Evolutionary conservation across 2,888 invertebrate genomes (phyloP).

Genomic region (Gari tellinella): DNA sequence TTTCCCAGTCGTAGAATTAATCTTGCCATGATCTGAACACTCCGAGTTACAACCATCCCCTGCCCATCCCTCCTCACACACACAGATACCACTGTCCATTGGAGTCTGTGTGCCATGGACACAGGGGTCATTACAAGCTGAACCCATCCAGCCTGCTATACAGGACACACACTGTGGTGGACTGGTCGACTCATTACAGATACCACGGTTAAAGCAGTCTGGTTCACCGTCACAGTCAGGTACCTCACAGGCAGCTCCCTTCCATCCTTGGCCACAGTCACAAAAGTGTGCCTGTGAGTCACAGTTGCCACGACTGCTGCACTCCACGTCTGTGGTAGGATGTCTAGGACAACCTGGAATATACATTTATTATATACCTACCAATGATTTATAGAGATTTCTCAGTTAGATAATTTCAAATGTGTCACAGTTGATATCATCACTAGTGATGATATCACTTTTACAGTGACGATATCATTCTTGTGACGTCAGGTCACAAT

Average conservation of each 20-base stretch:
- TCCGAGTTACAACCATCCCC: slow-evolving; percentile 76
- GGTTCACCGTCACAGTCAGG: slow-evolving; percentile 73
- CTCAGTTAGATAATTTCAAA: too few species aligned
- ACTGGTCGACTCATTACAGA: slow-evolving; percentile 63
- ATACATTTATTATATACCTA: too few species aligned
- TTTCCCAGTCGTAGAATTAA: slow-evolving; percentile 39
- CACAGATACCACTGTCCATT: slow-evolving; percentile 66
- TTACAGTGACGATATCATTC: too few species aligned
- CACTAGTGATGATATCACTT: too few species aligned
- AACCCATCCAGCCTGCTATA: slow-evolving; percentile 70
- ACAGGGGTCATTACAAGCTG: slow-evolving; percentile 73
- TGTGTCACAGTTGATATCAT: too few species aligned
- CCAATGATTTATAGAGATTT: too few species aligned
- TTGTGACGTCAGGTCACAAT: too few species aligned
- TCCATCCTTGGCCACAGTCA: slow-evolving; percentile 70
- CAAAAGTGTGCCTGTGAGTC: slow-evolving; percentile 67
- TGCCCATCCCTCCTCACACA: slow-evolving; percentile 72
- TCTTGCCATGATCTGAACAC: slow-evolving; percentile 72
- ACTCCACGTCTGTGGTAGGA: slow-evolving; percentile 61
- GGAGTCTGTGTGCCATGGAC: slow-evolving; percentile 67
- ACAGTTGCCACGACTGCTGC: slow-evolving; percentile 72
- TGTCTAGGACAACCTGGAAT: slow-evolving; percentile 70
- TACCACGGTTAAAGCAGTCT: slow-evolving; percentile 67
- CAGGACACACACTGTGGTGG: slow-evolving; percentile 70
- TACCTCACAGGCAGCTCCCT: slow-evolving; percentile 68